Evolutionary conservation across 2,888 invertebrate genomes (phyloP), one percentile per base, ranked within the genome.

Genomic region (Fissipunctia ypsillon): DNA sequence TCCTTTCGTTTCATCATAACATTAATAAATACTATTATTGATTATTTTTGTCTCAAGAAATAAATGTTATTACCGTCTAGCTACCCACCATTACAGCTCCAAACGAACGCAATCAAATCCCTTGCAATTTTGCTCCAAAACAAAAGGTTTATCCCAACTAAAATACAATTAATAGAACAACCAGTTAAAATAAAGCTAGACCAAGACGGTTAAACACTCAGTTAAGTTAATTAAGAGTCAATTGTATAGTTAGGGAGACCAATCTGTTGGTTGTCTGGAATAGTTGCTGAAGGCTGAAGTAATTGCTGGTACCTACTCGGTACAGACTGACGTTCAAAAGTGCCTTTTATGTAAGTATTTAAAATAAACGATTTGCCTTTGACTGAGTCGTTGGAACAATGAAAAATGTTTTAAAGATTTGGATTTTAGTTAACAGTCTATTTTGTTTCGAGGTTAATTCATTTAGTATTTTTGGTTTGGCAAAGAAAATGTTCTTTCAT

Each of bases 221-320:
- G 69, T 76, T 56, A 60, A 73, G 60, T 75, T 65, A 80, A 73
- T 80, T 80, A 61, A 35, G 69, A 75, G 69, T 57, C 63, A 69
- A 80, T 80, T 80, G 71, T 71, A 16, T 69, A 69, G 65, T 78
- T 83, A 59, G 22, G 14, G 12, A 64, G 78, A 82, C 67, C 77
- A 80, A 80, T 80, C 81, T 78, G 76, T 82, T 70, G 12, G 43
- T 50, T 22, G 41, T 59, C 65, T 35, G n/a, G 35, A 54, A 56
- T 43, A 48, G 41, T 56, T 50, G 43, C 60, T 65, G 25, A 35
- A 64, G 35, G 19, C n/a, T 35, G 31, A 35, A 52, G 31, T 60
- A 43, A 54, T 65, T 74, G 41, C 60, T 43, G 25, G 57, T 54
- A 41, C n/a, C n/a, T n/a, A n/a, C 52, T 69, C 35, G 14, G 48